These are phyloP conservation scores for Riptortus pedestris DNA, from an alignment of 1,140 invertebrate species.

Conservation along the genomic window DNA sequence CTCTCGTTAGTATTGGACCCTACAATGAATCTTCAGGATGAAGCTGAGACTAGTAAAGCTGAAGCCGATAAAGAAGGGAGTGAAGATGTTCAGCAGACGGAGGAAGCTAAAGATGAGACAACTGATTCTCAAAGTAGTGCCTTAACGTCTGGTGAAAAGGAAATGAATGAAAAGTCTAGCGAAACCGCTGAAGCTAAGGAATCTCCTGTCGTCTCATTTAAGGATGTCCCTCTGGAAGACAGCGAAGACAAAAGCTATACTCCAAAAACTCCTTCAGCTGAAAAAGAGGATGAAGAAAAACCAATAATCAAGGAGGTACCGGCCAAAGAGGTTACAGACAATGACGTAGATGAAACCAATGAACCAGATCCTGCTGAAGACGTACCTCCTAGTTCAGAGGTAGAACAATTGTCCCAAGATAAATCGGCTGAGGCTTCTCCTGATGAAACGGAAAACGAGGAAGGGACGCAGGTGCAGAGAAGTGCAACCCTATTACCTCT, in stretches of 20 bases:
- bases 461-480: too few relatives aligned
- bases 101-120: too few relatives aligned
- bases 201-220: neutral
- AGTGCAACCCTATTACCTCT: too few relatives aligned
- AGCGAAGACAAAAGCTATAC: neutral
- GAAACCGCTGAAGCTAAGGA: neutral
- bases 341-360: neutral
- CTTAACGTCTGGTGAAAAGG: neutral
- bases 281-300: neutral
- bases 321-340: neutral
- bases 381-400: neutral
- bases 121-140: too few relatives aligned
- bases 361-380: neutral
- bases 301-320: neutral
- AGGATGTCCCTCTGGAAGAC: neutral
- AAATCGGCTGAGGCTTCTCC: neutral
- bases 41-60: neutral
- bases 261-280: neutral
- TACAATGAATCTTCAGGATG: too few relatives aligned
- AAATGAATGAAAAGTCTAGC: neutral
- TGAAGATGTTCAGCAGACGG: too few relatives aligned
- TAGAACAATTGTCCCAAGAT: neutral
- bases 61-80: neutral
- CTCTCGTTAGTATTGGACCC: too few relatives aligned
- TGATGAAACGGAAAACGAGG: too few relatives aligned